Percentiles rank a stretch among this genome's conserved stretches.
Conservation (phyloP, 2,113 vertebrate genomes). For the human region GRCh38 chr3:169218001-169218500, state of each 20-base stretch:
- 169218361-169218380: background rate
- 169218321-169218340: background rate
- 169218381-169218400: background rate
- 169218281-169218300: background rate
- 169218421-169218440: conserved; percentile 37
- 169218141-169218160: background rate
- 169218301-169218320: background rate
- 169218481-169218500: conserved; percentile 69
- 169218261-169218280: background rate
- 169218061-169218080: conserved; percentile 58
- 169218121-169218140: conserved; percentile 17
- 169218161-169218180: background rate
- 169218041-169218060: conserved; percentile 70
- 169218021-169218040: conserved; percentile 59
- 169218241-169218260: background rate
- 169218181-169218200: background rate
- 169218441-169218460: conserved; percentile 59
- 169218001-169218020: background rate
- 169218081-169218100: conserved; percentile 49
- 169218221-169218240: background rate
- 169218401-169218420: conserved; percentile 59
- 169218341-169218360: background rate
- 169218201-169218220: background rate
- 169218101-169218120: conserved; percentile 61
- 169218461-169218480: conserved; percentile 73